These are phyloP conservation scores for Stichopus horrens DNA, from an alignment of 53 echinoderm and acorn worm genomes.

Conservation along the genomic window DNA sequence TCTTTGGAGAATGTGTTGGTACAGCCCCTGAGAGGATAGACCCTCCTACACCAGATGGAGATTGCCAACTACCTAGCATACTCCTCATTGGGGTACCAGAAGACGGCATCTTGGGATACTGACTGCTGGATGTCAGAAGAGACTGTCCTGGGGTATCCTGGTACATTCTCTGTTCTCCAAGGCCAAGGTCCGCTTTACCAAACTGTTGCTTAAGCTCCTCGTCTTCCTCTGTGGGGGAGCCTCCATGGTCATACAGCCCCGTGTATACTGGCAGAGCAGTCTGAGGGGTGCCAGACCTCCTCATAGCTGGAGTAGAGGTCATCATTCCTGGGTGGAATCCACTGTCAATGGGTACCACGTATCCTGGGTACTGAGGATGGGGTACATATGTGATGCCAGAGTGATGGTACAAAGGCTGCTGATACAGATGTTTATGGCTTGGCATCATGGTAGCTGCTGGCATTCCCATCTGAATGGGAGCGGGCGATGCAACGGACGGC, in stretches of 20 bases:
- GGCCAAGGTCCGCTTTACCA: conserved; percentile 11
- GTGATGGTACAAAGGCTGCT: conserved; percentile 9
- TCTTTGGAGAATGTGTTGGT: neutral
- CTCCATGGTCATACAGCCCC: conserved; percentile 10
- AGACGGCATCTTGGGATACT: conserved; percentile 12
- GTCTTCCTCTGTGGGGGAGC: conserved; percentile 37
- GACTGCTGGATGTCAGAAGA: neutral
- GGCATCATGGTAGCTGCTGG: conserved; percentile 10
- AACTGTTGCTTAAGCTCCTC: conserved; percentile 44
- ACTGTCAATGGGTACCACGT: conserved; percentile 20
- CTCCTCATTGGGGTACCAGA: conserved; percentile 29
- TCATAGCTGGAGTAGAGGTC: conserved; percentile 31
- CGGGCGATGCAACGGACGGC: conserved; percentile 9
- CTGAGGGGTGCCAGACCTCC: conserved; percentile 23
- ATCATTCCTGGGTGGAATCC: conserved; percentile 10
- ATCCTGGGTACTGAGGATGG: conserved; percentile 35
- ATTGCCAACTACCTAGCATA: conserved; percentile 39
- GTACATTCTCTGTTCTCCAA: conserved; percentile 26
- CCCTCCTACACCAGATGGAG: conserved; percentile 38
- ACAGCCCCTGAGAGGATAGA: conserved; percentile 15
- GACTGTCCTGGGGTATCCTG: neutral
- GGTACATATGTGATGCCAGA: conserved; percentile 14
- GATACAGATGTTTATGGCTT: conserved; percentile 30
- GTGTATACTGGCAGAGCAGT: neutral
- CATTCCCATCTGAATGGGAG: conserved; percentile 23